phyloP scores from a whole-genome alignment of 2,113 vertebrate genomes.

The Casuarius casuarius region DNA sequence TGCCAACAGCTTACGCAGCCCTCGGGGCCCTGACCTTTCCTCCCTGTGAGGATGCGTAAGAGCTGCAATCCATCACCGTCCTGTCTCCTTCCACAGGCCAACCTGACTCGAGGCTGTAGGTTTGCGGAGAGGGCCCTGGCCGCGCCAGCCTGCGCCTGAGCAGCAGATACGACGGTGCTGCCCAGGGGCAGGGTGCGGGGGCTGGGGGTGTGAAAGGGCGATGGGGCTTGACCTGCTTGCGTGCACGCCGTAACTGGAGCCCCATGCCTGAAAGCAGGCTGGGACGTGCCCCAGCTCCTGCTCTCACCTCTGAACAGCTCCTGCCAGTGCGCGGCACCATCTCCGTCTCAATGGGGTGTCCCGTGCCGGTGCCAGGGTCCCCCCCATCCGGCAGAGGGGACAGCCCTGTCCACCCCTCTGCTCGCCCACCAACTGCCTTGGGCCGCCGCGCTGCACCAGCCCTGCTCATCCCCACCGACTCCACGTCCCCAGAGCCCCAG shows the following conservation, averaged over 20 bases:
- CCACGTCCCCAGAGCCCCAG: not conserved
- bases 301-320: no score
- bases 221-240: no score
- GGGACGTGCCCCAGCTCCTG: no score
- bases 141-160: no score
- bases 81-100: fast-evolving
- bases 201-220: not conserved
- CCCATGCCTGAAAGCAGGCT: no score
- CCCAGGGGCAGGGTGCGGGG: not conserved
- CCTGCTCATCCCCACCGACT: fast-evolving
- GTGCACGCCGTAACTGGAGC: fast-evolving
- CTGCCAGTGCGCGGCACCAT: fast-evolving
- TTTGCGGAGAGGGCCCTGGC: not conserved
- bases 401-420: not conserved
- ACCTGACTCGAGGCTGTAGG: fast-evolving
- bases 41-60: not conserved
- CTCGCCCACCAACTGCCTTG: not conserved
- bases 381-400: fast-evolving
- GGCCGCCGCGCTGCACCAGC: no score
- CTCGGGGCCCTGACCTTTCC: constrained; percentile 1
- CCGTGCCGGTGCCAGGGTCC: not conserved
- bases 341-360: not conserved
- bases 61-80: constrained; percentile 19
- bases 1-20: not conserved
- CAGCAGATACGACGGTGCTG: fast-evolving